A percentile compares a stretch with the other conserved stretches of the same genome.
Evolutionary conservation across 2,888 invertebrate genomes (phyloP).

Genomic region (Beris chalybata): DNA sequence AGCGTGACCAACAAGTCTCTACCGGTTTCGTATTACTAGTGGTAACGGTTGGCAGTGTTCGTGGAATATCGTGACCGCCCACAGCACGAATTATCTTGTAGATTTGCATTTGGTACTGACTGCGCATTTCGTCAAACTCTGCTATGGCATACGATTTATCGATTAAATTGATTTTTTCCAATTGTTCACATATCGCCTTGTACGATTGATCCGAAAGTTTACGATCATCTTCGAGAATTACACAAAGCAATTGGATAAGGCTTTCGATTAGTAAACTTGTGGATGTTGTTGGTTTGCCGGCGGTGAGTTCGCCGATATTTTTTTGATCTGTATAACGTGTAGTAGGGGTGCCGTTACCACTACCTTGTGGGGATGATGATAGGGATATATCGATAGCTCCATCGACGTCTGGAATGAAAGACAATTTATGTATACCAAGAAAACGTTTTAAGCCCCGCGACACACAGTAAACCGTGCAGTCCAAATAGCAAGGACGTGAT

Average conservation of each 20-base stretch:
- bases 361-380: neutral
- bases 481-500: too few species aligned
- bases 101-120: slow-evolving; percentile 68
- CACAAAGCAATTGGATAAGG: slow-evolving; percentile 69
- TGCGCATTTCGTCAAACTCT: slow-evolving; percentile 69
- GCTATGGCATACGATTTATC: slow-evolving; percentile 70
- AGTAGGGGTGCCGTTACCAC: slow-evolving; percentile 12
- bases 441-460: too few species aligned
- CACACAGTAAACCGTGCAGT: too few species aligned
- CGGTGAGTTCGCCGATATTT: slow-evolving; percentile 38
- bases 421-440: neutral
- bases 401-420: neutral
- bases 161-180: slow-evolving; percentile 69
- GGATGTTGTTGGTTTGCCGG: slow-evolving; percentile 59
- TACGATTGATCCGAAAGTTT: slow-evolving; percentile 64
- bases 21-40: slow-evolving; percentile 57
- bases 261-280: slow-evolving; percentile 72
- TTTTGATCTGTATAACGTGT: slow-evolving; percentile 21
- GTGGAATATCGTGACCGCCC: slow-evolving; percentile 60
- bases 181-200: slow-evolving; percentile 67
- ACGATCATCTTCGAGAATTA: slow-evolving; percentile 65
- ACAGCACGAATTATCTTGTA: slow-evolving; percentile 66
- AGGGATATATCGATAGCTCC: neutral
- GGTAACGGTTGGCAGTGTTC: slow-evolving; percentile 59
- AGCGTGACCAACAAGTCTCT: slow-evolving; percentile 62